phyloP scores from a whole-genome alignment of 2,797 vertebrate genomes.

The Mareca penelope region DNA sequence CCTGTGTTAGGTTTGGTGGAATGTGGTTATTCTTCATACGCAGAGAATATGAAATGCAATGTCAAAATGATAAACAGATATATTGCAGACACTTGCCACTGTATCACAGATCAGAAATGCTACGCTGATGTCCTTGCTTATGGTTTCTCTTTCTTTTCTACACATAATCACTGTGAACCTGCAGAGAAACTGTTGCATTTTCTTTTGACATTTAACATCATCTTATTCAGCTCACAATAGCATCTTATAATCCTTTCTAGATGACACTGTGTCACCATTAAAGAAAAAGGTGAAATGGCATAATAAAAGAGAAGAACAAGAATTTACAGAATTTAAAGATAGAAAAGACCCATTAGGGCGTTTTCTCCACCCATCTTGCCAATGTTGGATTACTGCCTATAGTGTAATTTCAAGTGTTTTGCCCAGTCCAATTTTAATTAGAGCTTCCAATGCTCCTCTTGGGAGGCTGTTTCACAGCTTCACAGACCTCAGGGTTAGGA shows the following conservation, averaged over 20 bases:
- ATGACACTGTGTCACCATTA: slow-evolving; percentile 60
- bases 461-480: slow-evolving; percentile 60
- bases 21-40: slow-evolving; percentile 21
- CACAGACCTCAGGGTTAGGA: slow-evolving; percentile 55
- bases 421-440: slow-evolving; percentile 68
- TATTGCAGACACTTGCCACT: not conserved
- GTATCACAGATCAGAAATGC: slow-evolving; percentile 7
- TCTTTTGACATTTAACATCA: slow-evolving; percentile 73
- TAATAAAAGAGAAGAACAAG: slow-evolving; percentile 54
- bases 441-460: slow-evolving; percentile 45
- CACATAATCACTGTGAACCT: slow-evolving; percentile 43
- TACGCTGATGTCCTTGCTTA: not conserved
- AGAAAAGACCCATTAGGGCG: slow-evolving; percentile 47
- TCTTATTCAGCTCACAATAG: slow-evolving; percentile 49
- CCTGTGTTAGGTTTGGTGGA: slow-evolving; percentile 39
- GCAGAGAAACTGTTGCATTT: slow-evolving; percentile 62
- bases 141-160: slow-evolving; percentile 43
- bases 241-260: slow-evolving; percentile 52
- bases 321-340: slow-evolving; percentile 40
- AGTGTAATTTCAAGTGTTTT: slow-evolving; percentile 62
- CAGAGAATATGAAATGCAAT: not conserved
- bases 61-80: slow-evolving; percentile 46
- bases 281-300: slow-evolving; percentile 70
- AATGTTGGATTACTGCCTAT: slow-evolving; percentile 45
- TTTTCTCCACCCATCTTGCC: slow-evolving; percentile 39